Conservation (phyloP, 2,888 invertebrate species). For the Hedychridium roseum region DNA sequence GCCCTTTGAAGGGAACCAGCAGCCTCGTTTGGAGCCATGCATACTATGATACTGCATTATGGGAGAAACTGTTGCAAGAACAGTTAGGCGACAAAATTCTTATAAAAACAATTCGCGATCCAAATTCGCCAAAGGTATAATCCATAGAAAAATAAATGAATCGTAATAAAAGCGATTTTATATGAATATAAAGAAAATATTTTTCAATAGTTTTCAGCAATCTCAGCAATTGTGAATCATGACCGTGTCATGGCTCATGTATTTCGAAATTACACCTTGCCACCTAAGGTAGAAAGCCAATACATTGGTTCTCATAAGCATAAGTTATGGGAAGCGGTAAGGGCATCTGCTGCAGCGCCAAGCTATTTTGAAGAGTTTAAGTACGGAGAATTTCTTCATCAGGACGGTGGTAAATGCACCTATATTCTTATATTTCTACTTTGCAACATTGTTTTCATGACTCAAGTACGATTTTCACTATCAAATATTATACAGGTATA, state of each 20-base stretch:
- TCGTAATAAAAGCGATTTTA: conserved; percentile 1
- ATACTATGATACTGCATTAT: conserved; percentile 86
- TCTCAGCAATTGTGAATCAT: conserved; percentile 83
- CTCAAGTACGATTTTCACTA: neutral
- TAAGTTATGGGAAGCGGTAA: conserved; percentile 82
- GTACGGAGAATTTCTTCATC: conserved; percentile 71
- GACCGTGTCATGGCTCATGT: conserved; percentile 77
- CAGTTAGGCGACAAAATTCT: conserved; percentile 71
- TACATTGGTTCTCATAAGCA: conserved; percentile 77
- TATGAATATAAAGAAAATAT: conserved; percentile 15
- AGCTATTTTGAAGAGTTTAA: conserved; percentile 88
- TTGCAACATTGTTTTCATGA: neutral
- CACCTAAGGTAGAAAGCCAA: conserved; percentile 73
- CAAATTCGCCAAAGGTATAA: conserved; percentile 68
- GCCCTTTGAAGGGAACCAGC: conserved; percentile 74
- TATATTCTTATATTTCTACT: conserved; percentile 8
- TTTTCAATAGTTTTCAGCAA: conserved; percentile 74
- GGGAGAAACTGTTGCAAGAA: conserved; percentile 79
- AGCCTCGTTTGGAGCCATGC: conserved; percentile 85
- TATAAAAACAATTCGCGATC: conserved; percentile 68
- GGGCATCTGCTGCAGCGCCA: conserved; percentile 92
- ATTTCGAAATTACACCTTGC: conserved; percentile 85
- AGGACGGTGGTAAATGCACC: conserved; percentile 68
- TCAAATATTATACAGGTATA: conserved; percentile 69
- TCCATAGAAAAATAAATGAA: neutral